Base-by-base conservation (phyloP, 2,888 invertebrate species). In the Calameuta filiformis region DNA sequence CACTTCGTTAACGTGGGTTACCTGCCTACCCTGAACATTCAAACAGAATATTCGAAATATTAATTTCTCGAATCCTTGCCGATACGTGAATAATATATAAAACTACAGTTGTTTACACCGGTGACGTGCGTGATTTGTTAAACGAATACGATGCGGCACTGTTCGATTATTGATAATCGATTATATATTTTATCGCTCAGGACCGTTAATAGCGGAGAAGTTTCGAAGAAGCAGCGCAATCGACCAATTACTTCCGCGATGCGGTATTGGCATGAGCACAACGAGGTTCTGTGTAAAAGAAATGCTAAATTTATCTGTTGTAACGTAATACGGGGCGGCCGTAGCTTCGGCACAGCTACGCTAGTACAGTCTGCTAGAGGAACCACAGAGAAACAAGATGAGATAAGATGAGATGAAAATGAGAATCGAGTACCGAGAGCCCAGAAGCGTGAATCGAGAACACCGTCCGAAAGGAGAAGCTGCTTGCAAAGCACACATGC, bases 261-360 rank as follows among this genome's bases (percentile, higher is more conserved):
- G 87, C 87, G 84, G 87, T 87, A 90, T 90, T 89, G 90, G 90
- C 90, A 89, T 87, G 86, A 87, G 86, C 87, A 88, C 88, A 90
- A 87, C 87, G 81, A 84, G 84, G 83, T 86, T 86, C 87, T 83
- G 85, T 87, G 88, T 86, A 87, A 90, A 90, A 89, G 90, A 89
- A 90, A 88, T 84, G 89, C 90, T 90, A 90, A 90, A 90, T 90
- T 90, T 90, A 90, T 90, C 90, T 89, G 88, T 89, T 87, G 90
- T 89, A 90, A 90, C 89, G 90, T 90, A 89, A 90, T 90, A 89
- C 90, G 85, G 77, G 78, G 34, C 30, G 69, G 75, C 75, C 56
- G 75, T 77, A 23, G 34, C 71, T 73, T 40, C 56, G 56, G 56
- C 56, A 56, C 56, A 56, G 23, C 56, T 9, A 56, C 56, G 56